Base-by-base conservation (phyloP, 2,888 invertebrate genomes). In the Shargacucullia verbasci region DNA sequence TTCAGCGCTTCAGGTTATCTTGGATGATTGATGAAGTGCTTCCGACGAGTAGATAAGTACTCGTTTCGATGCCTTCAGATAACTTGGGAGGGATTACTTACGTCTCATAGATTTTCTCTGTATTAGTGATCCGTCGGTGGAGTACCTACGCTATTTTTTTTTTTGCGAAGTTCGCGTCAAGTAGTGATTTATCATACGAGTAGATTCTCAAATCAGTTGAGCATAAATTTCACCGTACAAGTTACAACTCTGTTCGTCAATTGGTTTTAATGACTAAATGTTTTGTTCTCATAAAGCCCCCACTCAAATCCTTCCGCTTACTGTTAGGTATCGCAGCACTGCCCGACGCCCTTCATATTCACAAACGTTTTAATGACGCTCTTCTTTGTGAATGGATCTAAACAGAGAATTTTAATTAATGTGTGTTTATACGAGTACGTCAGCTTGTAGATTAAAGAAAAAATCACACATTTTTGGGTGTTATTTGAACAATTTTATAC, bases 11-110 rank as follows among this genome's bases (percentile, higher is more conserved):
- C 43, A 48, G 41, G 40, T 46, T 48, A 60, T 59, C 38, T 38
- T 33, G 40, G 46, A 55, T 65, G 73, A 69, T 62, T 59, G 65
- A 65, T 65, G 61, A 45, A 37, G 47, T 29, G 48, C 46, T 45
- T 29, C 39, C 33, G 25, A 33, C 27, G 27, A 5, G 25, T 29
- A 29, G 39, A 29, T 58, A 43, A 57, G 43, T 39, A 44, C 11
- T 20, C 34, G 15, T 46, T 13, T 25, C 38, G 29, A 31, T 61
- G 39, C 34, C 34, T 39, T 25, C 25, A 11, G 29, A 14, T 14
- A 45, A 14, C 44, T 35, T 31, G 9, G n/a, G 10, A 20, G 8
- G n/a, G 10, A 20, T 25, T 25, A 7, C 8, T 25, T 25, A 7
- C 8, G 12, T 8, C 12, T 12, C 2, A 25, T 40, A 13, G 2